Percentiles rank a stretch among this genome's conserved stretches.
Evolutionary conservation across 2,113 vertebrate genomes (phyloP).

Genomic region (Calidris pygmaea): DNA sequence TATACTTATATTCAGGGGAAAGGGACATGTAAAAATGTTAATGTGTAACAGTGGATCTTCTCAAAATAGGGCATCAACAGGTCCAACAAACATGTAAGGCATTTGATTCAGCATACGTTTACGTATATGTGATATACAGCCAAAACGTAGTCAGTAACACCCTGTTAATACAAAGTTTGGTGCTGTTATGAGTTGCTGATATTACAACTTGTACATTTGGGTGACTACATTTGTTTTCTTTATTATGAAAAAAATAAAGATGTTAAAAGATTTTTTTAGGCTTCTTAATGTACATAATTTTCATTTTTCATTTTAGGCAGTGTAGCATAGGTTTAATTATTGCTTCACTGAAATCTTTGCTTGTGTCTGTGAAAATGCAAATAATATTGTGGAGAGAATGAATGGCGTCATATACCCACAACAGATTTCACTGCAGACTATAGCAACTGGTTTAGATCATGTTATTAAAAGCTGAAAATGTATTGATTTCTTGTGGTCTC

Average conservation of each 20-base stretch:
- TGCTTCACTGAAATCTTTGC: neutral
- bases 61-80: neutral
- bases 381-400: neutral
- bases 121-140: neutral
- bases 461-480: constrained; percentile 44
- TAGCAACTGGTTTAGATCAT: constrained; percentile 10
- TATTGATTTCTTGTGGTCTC: constrained; percentile 45
- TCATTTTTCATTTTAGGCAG: constrained; percentile 38
- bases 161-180: neutral
- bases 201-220: neutral
- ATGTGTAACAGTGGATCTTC: neutral
- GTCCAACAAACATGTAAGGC: neutral
- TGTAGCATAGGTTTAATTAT: constrained; percentile 28
- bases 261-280: neutral
- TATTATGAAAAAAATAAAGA: neutral
- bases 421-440: neutral
- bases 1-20: neutral
- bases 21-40: neutral
- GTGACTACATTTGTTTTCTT: neutral
- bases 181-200: neutral
- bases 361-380: constrained; percentile 40
- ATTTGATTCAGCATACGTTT: neutral
- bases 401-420: neutral
- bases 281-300: constrained; percentile 5
- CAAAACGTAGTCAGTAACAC: neutral